Evolutionary conservation across 2,888 invertebrate genomes (phyloP), one percentile per base, ranked within the genome.

Genomic region (Carpatolechia fugitivella): DNA sequence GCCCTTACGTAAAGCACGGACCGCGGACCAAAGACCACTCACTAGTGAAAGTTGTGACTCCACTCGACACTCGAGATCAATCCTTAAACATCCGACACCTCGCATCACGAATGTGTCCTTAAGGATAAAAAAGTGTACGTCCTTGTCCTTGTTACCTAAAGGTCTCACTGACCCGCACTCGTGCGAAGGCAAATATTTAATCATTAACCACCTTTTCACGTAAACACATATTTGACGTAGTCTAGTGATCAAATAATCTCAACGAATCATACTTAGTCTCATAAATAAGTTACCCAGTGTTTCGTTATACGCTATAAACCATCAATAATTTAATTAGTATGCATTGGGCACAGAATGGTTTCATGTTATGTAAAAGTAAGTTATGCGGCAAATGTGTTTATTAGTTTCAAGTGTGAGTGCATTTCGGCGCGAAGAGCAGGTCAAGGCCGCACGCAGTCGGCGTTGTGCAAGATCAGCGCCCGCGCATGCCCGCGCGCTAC

Each of bases 1-100:
- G 76, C 82, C 84, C 85, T 89, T 89, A 85, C 90, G 90, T 88
- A 89, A 89, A 78, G 67, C 67, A 74, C 78, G 74, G 74, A 72
- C 72, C 71, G 69, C 74, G 75, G 70, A 72, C 74, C 73, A 72
- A 75, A 69, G 18, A 31, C 70, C 65, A 68, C 79, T 60, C 65
- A 65, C 60, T 63, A 68, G 78, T 86, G 88, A 88, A 88, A 88
- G 88, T 88, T 80, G 76, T 63, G 72, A 73, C 76, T 71, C 75
- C 63, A 38, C 18, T 7, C 63, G 62, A 60, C 65, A 63, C 62
- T 62, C 75, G 74, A 79, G 74, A 78, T 73, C 65, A 70, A 70
- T 68, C 62, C 63, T 60, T 62, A n/a, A 31, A 48, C 48, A 48
- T 20, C 31, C 56, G 38, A 52, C 29, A 44, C 44, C n/a, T 29